Evolutionary conservation across 2,113 vertebrate genomes (phyloP).

Genomic region (Chionodraco myersi): DNA sequence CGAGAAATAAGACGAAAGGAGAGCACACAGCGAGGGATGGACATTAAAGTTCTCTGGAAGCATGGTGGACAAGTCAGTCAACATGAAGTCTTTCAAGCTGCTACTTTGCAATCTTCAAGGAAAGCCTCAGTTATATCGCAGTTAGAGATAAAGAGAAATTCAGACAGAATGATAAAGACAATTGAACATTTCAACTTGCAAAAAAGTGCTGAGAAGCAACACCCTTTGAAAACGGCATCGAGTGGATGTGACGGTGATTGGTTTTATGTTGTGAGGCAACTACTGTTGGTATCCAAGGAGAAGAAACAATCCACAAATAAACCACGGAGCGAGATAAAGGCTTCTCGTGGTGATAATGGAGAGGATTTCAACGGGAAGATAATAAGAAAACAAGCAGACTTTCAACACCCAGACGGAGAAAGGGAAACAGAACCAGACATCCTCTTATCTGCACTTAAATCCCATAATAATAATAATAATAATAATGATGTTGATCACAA

Average conservation of each 20-base stretch:
- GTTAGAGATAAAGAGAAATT: background rate
- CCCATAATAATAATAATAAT: conserved; percentile 2
- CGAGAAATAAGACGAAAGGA: background rate
- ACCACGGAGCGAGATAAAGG: background rate
- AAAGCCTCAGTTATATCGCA: conserved; percentile 17
- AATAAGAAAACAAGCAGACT: conserved; percentile 33
- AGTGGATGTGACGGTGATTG: conserved; percentile 7
- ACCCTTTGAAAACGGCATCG: conserved; percentile 24
- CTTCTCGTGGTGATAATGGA: conserved; percentile 7
- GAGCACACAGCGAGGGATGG: background rate
- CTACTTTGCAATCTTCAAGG: background rate
- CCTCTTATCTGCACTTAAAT: conserved; percentile 7
- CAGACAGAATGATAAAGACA: background rate
- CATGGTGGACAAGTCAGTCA: background rate
- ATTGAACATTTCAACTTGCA: background rate
- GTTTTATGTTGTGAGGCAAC: background rate
- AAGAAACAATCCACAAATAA: conserved; percentile 34
- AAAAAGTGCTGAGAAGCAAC: conserved; percentile 7
- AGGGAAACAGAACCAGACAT: background rate
- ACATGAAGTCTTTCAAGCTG: conserved; percentile 14
- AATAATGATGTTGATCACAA: conserved; percentile 24
- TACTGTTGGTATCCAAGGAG: background rate
- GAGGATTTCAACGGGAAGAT: conserved; percentile 34
- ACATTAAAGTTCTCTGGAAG: conserved; percentile 1
- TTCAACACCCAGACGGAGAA: background rate